Evolutionary conservation across 2,113 vertebrate genomes (phyloP), one percentile per base, ranked within the genome.

Genomic region (Heterotis niloticus): DNA sequence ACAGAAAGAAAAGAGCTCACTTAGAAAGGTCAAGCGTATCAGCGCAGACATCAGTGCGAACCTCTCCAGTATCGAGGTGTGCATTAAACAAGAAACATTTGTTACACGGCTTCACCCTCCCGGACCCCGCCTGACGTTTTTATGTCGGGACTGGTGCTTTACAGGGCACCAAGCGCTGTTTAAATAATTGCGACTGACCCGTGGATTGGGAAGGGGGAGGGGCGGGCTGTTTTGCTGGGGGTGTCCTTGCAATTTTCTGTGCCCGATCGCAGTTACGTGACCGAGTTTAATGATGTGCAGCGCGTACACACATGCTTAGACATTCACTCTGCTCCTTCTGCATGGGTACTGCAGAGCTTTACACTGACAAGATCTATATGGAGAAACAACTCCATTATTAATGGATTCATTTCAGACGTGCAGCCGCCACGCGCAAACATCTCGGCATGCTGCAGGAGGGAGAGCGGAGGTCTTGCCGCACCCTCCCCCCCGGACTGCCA

Each of bases 321-420:
- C 34, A 34, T n/a, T n/a, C 44, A 23, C 51, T 10, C 16, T n/a
- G 16, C 34, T 62, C 13, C 83, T 82, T 83, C 81, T 80, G 87
- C 66, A 23, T 64, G 82, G 80, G 83, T 78, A 77, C 83, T 83
- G n/a, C n/a, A n/a, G 79, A 84, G 81, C 74, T 83, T 83, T 83
- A 10, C 74, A 72, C 64, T 20, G 68, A 79, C 62, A 54, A 34
- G 66, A 81, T 72, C 64, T 72, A 77, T 64, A 78, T 57, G 67
- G 75, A 60, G 28, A 34, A 77, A 77, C 59, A 78, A 51, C 26
- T 81, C 60, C 67, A 81, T 77, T 81, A 77, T 81, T 77, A 81
- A 79, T 79, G 57, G 73, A 62, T 79, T 73, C 20, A 64, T 73
- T 79, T 71, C 68, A 51, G 69, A n/a, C 71, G 44, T 60, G 7